Evolutionary conservation across 2,888 invertebrate species (phyloP).

Genomic region (Acanthosoma haemorrhoidale): DNA sequence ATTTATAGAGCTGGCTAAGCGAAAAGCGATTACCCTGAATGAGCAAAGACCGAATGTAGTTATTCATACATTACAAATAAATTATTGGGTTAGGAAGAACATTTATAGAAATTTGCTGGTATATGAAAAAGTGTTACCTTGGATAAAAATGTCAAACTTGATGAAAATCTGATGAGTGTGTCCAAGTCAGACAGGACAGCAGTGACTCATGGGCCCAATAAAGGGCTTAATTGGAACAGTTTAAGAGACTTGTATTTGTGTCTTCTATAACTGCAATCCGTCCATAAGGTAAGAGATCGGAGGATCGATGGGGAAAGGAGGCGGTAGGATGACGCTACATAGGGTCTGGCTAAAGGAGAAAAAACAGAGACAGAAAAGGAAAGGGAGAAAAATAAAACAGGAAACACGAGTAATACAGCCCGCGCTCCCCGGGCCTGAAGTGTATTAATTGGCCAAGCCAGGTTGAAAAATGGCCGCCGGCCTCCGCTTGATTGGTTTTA

Average conservation of each 20-base stretch:
- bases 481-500: conserved; percentile 38
- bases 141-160: no score
- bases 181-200: not conserved
- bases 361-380: not conserved
- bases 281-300: not conserved
- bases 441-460: conserved; percentile 38
- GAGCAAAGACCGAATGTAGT: no score
- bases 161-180: no score
- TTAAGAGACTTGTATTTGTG: not conserved
- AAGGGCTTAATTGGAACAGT: not conserved
- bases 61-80: no score
- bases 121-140: no score
- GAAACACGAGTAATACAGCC: not conserved
- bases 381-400: not conserved
- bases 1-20: no score
- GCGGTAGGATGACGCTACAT: no score
- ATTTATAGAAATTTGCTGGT: no score
- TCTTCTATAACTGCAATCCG: not conserved
- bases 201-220: not conserved
- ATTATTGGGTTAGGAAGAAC: no score
- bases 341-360: not conserved
- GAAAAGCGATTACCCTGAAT: no score
- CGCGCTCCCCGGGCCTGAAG: conserved; percentile 25
- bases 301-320: not conserved
- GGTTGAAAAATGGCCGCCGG: conserved; percentile 37